These are phyloP conservation scores for Lysandra bellargus DNA, from an alignment of 2,888 invertebrate genomes.

Conservation along the genomic window DNA sequence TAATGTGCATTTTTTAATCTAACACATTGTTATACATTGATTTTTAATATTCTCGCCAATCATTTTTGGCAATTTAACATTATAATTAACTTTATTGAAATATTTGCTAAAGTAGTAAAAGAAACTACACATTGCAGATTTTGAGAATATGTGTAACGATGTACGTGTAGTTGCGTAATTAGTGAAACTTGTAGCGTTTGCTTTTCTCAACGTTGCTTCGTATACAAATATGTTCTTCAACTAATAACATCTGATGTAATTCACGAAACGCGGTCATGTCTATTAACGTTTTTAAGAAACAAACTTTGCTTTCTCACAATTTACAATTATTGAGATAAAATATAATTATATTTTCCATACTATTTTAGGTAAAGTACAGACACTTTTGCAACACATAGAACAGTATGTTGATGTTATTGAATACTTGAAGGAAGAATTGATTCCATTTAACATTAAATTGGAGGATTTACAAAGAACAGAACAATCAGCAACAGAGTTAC, in stretches of 20 bases:
- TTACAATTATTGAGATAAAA: not conserved
- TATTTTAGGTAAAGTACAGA: constrained; percentile 41
- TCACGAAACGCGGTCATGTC: not conserved
- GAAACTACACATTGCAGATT: too few species aligned
- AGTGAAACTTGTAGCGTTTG: not conserved
- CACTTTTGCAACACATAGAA: constrained; percentile 57
- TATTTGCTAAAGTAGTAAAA: too few species aligned
- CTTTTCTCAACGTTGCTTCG: too few species aligned
- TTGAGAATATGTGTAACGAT: not conserved
- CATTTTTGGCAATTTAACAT: not conserved
- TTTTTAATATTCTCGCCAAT: not conserved
- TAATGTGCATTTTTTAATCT: too few species aligned
- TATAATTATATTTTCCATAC: not conserved
- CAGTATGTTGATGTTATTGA: constrained; percentile 63
- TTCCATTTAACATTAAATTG: constrained; percentile 51
- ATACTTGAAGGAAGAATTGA: constrained; percentile 58
- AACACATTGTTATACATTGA: too few species aligned
- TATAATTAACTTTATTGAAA: not conserved
- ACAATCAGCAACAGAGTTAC: constrained; percentile 56
- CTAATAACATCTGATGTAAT: not conserved
- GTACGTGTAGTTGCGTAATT: not conserved
- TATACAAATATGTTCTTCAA: not conserved
- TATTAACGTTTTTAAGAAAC: not conserved
- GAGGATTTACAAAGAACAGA: constrained; percentile 56
- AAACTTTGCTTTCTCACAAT: not conserved